A percentile compares a stretch with the other conserved stretches of the same genome.
phyloP scores from a whole-genome alignment of 2,888 invertebrate genomes.

The Ochropacha duplaris region DNA sequence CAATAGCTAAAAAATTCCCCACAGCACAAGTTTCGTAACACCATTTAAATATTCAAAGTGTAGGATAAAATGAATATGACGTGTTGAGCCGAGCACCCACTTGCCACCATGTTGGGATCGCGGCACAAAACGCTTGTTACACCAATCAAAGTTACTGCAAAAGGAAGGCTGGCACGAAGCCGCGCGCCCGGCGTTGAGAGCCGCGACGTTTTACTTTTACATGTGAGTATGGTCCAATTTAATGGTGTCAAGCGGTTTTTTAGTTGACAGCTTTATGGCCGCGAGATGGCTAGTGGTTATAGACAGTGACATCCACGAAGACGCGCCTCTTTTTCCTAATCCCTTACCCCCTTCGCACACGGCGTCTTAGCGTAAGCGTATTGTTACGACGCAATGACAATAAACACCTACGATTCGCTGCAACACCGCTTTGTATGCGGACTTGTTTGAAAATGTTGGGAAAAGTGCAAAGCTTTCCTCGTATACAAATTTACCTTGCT shows the following conservation, averaged over 20 bases:
- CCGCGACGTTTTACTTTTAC: neutral
- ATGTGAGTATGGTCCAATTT: neutral
- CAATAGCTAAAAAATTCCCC: neutral
- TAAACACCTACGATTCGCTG: too few relatives aligned
- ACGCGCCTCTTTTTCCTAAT: too few relatives aligned
- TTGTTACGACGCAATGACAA: too few relatives aligned
- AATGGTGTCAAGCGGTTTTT: neutral
- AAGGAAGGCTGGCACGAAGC: neutral
- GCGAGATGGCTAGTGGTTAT: too few relatives aligned
- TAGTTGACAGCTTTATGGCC: too few relatives aligned
- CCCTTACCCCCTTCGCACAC: too few relatives aligned
- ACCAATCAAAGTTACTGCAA: constrained; percentile 22
- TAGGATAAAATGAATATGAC: neutral
- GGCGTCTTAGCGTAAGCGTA: too few relatives aligned
- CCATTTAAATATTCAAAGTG: neutral
- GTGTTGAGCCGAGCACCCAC: constrained; percentile 24
- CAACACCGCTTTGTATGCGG: too few relatives aligned
- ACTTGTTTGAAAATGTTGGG: too few relatives aligned
- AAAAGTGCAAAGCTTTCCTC: too few relatives aligned
- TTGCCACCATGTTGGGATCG: constrained; percentile 18
- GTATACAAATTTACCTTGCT: too few relatives aligned
- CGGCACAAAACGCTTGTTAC: constrained; percentile 22
- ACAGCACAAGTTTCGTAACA: neutral
- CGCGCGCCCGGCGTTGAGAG: neutral
- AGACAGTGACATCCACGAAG: too few relatives aligned